These are phyloP conservation scores for Anomalospiza imberbis DNA, from an alignment of 2,797 vertebrate genomes.

Conservation along the genomic window DNA sequence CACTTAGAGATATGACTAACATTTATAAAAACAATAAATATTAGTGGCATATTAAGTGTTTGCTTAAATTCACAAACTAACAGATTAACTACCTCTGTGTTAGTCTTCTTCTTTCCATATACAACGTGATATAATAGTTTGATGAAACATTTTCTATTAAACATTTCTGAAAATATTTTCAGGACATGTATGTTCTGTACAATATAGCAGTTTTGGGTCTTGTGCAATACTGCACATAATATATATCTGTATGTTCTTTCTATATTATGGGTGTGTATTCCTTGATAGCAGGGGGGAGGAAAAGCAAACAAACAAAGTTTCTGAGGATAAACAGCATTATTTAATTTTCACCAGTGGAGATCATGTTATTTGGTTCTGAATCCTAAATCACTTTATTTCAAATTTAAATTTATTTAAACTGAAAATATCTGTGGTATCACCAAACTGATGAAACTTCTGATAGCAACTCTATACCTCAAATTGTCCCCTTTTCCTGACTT, in stretches of 20 bases:
- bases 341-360: neutral
- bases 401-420: neutral
- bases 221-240: neutral
- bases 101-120: neutral
- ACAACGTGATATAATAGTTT: neutral
- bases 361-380: neutral
- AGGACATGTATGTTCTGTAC: neutral
- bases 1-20: neutral
- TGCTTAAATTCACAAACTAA: neutral
- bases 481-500: neutral
- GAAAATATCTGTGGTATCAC: neutral
- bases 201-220: neutral
- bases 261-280: neutral
- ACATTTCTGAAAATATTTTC: neutral
- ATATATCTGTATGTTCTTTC: neutral
- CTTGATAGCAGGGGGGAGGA: neutral
- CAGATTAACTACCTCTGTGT: neutral
- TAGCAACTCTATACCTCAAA: neutral
- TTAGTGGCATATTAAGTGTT: neutral
- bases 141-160: neutral
- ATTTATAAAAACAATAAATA: neutral
- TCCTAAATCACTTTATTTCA: neutral
- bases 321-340: neutral
- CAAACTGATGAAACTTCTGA: neutral
- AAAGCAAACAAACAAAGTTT: neutral